Percentiles rank a stretch among this genome's conserved stretches.
These are phyloP conservation scores for Diorhabda elongata DNA, from an alignment of 1,140 invertebrate species.

Conservation along the genomic window DNA sequence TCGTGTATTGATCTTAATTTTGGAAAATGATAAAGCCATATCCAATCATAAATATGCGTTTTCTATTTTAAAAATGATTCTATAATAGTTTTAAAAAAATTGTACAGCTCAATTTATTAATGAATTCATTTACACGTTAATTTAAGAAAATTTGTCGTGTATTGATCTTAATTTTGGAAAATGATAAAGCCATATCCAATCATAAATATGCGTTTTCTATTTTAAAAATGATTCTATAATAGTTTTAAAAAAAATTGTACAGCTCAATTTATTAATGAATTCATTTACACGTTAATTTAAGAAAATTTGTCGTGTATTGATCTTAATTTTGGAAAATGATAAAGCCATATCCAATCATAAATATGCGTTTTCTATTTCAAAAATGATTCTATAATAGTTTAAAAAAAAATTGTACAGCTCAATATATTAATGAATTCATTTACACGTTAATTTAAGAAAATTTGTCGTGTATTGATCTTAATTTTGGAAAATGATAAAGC, in stretches of 20 bases:
- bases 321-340: too few relatives aligned
- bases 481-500: too few relatives aligned
- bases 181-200: too few relatives aligned
- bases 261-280: background rate
- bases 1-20: background rate
- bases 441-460: background rate
- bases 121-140: background rate
- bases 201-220: too few relatives aligned
- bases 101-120: background rate
- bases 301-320: background rate
- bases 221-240: too few relatives aligned
- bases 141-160: background rate
- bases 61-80: too few relatives aligned
- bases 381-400: background rate
- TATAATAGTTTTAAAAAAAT: background rate
- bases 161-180: too few relatives aligned
- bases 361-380: too few relatives aligned
- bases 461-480: too few relatives aligned
- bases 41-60: too few relatives aligned
- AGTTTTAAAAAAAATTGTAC: background rate
- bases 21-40: too few relatives aligned
- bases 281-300: background rate
- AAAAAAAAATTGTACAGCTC: background rate
- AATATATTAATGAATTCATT: background rate
- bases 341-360: too few relatives aligned